These are phyloP conservation scores for Cyclopterus lumpus DNA, from an alignment of 2,797 vertebrate species.

Conservation along the genomic window DNA sequence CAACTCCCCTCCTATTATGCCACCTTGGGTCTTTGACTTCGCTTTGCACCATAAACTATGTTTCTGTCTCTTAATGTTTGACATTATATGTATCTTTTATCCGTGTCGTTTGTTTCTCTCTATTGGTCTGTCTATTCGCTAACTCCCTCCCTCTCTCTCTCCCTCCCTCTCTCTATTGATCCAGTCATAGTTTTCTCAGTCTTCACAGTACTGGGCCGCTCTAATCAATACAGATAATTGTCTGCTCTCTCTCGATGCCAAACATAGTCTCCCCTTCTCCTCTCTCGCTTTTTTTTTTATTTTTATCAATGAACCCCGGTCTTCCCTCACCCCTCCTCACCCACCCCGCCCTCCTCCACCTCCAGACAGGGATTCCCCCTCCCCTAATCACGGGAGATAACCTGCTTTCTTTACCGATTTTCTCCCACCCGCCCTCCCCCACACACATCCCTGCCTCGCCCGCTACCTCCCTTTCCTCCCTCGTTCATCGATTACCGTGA, in stretches of 20 bases:
- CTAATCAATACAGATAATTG: slow-evolving; percentile 91
- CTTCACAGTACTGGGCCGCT: slow-evolving; percentile 85
- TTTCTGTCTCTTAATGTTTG: slow-evolving; percentile 66
- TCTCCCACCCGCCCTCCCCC: slow-evolving; percentile 71
- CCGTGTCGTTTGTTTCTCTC: slow-evolving; percentile 69
- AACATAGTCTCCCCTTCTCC: slow-evolving; percentile 79
- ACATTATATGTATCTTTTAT: slow-evolving; percentile 70
- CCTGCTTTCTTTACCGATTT: slow-evolving; percentile 88
- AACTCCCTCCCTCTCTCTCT: slow-evolving; percentile 36
- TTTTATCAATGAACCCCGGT: slow-evolving; percentile 86
- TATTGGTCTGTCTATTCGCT: slow-evolving; percentile 69
- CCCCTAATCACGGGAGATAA: slow-evolving; percentile 87
- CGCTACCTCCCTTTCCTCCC: slow-evolving; percentile 73
- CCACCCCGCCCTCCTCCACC: slow-evolving; percentile 45
- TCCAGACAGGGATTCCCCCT: slow-evolving; percentile 84
- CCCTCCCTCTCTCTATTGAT: slow-evolving; percentile 83
- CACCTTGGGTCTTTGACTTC: slow-evolving; percentile 56
- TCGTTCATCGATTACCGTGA: slow-evolving; percentile 87
- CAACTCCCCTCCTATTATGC: slow-evolving; percentile 34
- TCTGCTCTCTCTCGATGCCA: slow-evolving; percentile 85
- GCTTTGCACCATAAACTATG: slow-evolving; percentile 60
- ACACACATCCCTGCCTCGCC: slow-evolving; percentile 62
- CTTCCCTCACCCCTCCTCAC: slow-evolving; percentile 74
- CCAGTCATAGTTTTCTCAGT: slow-evolving; percentile 88
- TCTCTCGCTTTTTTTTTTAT: slow-evolving; percentile 64